Conservation (phyloP, 2,113 vertebrate genomes). For the Panthera uncia region DNA sequence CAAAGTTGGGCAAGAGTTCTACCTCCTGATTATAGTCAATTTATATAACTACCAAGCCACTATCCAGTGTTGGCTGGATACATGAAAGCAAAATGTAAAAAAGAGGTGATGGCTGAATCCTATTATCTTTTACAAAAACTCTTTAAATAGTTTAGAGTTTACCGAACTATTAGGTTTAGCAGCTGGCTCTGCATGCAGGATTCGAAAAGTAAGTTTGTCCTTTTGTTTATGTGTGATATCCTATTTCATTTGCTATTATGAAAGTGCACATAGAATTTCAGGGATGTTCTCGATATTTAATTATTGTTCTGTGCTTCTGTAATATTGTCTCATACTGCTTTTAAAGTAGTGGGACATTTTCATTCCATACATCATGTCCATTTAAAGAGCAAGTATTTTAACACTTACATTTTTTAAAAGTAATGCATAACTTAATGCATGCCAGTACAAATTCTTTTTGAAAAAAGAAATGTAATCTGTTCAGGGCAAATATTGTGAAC, state of each 20-base stretch:
- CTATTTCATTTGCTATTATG: conserved; percentile 1
- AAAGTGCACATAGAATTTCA: not conserved
- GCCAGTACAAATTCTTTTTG: not conserved
- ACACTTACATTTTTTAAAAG: not conserved
- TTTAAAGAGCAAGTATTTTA: not conserved
- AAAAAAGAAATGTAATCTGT: not conserved
- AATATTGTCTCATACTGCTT: not conserved
- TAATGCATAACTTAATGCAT: not conserved
- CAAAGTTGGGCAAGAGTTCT: not conserved
- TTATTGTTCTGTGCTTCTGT: not conserved
- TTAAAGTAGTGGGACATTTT: not conserved
- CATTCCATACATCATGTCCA: not conserved
- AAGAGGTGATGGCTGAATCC: not conserved
- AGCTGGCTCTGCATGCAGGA: not conserved
- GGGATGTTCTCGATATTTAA: not conserved
- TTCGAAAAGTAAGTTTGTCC: not conserved
- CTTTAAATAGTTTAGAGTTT: not conserved
- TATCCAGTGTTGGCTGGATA: not conserved
- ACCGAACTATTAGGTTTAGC: not conserved
- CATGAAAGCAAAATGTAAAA: not conserved
- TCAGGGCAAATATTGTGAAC: not conserved
- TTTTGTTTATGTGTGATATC: not conserved
- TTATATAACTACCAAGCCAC: not conserved
- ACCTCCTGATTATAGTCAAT: not conserved
- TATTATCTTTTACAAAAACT: not conserved